Evolutionary conservation across 1,140 invertebrate species (phyloP).

Genomic region (Uloborus diversus): DNA sequence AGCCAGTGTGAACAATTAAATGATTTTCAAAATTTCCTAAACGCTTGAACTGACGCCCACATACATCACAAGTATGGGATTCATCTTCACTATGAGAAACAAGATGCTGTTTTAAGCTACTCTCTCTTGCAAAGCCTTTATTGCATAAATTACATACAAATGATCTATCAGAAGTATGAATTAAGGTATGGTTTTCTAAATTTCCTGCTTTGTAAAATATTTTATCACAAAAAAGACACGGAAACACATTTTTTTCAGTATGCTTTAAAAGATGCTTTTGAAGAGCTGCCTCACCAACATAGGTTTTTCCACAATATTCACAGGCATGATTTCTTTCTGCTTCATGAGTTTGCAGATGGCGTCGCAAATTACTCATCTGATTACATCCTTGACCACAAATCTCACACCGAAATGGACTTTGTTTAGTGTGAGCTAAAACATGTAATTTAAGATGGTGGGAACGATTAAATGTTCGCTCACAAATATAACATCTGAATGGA

Average conservation of each 20-base stretch:
- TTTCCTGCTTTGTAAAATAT: constrained; percentile 47
- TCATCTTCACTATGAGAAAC: constrained; percentile 37
- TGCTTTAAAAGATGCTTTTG: constrained; percentile 42
- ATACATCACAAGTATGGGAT: constrained; percentile 34
- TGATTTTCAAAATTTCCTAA: constrained; percentile 51
- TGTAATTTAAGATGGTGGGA: constrained; percentile 50
- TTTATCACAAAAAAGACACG: constrained; percentile 45
- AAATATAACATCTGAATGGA: constrained; percentile 49
- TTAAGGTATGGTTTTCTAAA: constrained; percentile 38
- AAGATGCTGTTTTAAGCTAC: constrained; percentile 41
- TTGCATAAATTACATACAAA: constrained; percentile 41
- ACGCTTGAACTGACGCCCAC: constrained; percentile 30
- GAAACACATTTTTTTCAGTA: constrained; percentile 22
- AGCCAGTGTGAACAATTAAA: constrained; percentile 50
- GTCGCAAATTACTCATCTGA: constrained; percentile 41
- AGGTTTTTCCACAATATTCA: constrained; percentile 41
- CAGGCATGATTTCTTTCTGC: constrained; percentile 31
- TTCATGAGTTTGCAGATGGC: constrained; percentile 44
- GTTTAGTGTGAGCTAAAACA: constrained; percentile 40
- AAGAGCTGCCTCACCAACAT: constrained; percentile 30
- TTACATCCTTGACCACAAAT: constrained; percentile 40
- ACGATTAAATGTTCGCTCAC: constrained; percentile 45
- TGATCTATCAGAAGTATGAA: constrained; percentile 23
- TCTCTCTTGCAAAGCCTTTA: constrained; percentile 42
- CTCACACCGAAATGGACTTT: constrained; percentile 42